Conservation (phyloP, 2,888 invertebrate species). For the Pemphredon lugubris region DNA sequence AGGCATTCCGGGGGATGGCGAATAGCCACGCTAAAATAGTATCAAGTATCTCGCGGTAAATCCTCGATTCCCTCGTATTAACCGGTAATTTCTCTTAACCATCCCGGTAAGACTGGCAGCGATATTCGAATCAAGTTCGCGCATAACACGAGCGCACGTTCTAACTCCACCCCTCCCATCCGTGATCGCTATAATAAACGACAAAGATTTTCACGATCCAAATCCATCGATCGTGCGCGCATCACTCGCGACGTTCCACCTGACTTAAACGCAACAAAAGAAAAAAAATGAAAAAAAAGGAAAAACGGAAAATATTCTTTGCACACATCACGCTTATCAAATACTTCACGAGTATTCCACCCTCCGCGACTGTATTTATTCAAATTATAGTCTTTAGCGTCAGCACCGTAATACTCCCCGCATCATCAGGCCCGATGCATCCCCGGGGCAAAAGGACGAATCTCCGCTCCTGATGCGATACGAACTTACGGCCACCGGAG, state of each 20-base stretch:
- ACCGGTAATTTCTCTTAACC: too few species aligned
- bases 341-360: background rate
- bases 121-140: too few species aligned
- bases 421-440: constrained; percentile 7
- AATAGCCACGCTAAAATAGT: background rate
- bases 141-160: too few species aligned
- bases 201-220: too few species aligned
- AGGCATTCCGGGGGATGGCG: background rate
- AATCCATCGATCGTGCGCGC: too few species aligned
- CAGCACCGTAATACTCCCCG: background rate
- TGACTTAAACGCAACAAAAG: too few species aligned
- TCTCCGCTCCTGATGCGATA: constrained; percentile 8
- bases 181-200: too few species aligned
- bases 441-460: constrained; percentile 8
- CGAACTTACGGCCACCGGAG: constrained; percentile 4
- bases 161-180: too few species aligned
- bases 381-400: constrained; percentile 5
- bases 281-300: too few species aligned
- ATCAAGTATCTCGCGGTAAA: background rate
- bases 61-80: background rate
- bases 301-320: background rate
- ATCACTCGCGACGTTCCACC: too few species aligned
- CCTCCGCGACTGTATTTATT: background rate
- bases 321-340: constrained; percentile 1
- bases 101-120: background rate